Percentiles rank a stretch among this genome's conserved stretches.
phyloP scores from a whole-genome alignment of 2,113 vertebrate genomes.

The Prionailurus bengalensis region DNA sequence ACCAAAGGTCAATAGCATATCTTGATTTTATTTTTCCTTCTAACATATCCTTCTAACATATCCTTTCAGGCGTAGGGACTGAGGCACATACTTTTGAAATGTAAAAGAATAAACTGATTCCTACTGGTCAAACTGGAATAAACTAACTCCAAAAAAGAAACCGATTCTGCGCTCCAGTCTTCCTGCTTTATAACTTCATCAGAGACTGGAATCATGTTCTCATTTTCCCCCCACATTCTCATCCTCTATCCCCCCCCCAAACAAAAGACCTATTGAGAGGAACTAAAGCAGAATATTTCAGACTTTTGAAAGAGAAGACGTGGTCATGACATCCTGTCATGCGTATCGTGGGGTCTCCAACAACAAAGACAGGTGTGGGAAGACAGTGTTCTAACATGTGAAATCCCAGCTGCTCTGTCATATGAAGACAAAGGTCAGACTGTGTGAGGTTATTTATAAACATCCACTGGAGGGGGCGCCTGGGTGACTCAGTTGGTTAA shows the following conservation, averaged over 20 bases:
- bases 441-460: neutral
- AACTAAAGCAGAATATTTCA: neutral
- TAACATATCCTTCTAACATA: neutral
- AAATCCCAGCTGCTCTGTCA: neutral
- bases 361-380: fast-evolving
- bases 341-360: neutral
- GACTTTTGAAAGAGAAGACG: constrained; percentile 5
- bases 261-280: neutral
- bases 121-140: neutral
- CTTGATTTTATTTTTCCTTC: constrained; percentile 29
- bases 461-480: neutral
- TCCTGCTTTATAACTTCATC: neutral
- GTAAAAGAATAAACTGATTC: neutral
- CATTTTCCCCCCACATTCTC: fast-evolving
- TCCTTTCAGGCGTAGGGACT: neutral
- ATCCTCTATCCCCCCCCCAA: neutral
- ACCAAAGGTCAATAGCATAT: neutral
- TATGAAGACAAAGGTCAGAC: neutral
- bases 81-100: neutral
- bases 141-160: neutral
- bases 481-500: too few species aligned
- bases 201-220: neutral
- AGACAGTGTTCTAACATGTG: neutral
- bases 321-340: neutral
- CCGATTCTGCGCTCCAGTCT: neutral